Conservation (phyloP, 2,888 invertebrate species). For the Caenorhabditis sinica region DNA sequence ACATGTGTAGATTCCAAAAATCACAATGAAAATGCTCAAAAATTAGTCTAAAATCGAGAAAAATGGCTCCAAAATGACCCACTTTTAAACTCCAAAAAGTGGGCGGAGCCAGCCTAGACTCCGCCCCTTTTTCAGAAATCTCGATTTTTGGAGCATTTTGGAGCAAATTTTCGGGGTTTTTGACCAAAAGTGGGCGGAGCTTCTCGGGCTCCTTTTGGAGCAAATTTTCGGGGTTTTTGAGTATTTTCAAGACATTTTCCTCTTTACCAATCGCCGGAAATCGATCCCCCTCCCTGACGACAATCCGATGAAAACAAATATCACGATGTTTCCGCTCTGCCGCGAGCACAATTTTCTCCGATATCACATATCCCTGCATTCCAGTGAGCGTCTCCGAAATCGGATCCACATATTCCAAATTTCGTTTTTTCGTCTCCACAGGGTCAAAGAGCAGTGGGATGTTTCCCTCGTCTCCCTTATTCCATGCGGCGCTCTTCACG, state of each 20-base stretch:
- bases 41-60: too few species aligned
- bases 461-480: conserved; percentile 19
- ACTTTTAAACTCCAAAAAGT: too few species aligned
- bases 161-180: not conserved
- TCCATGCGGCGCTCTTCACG: conserved; percentile 27
- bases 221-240: not conserved
- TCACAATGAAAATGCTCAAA: not conserved
- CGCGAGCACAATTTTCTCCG: conserved; percentile 30
- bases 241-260: not conserved
- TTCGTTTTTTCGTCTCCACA: not conserved
- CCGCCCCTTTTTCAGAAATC: not conserved
- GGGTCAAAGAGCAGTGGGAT: not conserved
- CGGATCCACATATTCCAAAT: not conserved
- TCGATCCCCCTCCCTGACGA: conserved; percentile 9
- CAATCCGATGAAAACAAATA: conserved; percentile 44
- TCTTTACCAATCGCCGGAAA: conserved; percentile 29
- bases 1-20: too few species aligned
- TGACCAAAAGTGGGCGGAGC: too few species aligned
- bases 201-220: not conserved
- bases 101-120: too few species aligned
- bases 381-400: conserved; percentile 6
- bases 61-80: too few species aligned
- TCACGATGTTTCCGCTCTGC: not conserved
- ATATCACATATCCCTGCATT: conserved; percentile 39
- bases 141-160: not conserved